Percentiles rank a stretch among this genome's conserved stretches.
Conservation (phyloP, 2,113 vertebrate genomes). For the Plecotus auritus region DNA sequence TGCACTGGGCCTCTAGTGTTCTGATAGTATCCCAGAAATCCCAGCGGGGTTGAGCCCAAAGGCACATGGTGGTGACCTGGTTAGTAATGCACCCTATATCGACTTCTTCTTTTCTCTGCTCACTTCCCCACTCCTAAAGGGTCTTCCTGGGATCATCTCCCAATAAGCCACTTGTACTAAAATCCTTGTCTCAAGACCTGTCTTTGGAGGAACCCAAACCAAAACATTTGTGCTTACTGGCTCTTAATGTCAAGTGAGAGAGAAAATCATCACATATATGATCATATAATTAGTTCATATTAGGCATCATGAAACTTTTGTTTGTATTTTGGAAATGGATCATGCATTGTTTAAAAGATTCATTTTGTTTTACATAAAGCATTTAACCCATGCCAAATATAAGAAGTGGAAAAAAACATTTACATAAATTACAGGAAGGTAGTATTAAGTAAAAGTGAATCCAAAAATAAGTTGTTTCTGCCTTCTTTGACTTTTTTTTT, state of each 20-base stretch:
- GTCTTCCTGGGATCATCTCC: background rate
- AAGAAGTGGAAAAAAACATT: constrained; percentile 20
- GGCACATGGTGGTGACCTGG: background rate
- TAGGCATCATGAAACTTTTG: background rate
- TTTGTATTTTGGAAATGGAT: constrained; percentile 34
- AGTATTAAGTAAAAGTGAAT: constrained; percentile 19
- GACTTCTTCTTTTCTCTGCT: background rate
- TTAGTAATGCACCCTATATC: background rate
- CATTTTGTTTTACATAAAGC: background rate
- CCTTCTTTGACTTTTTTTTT: constrained; percentile 47
- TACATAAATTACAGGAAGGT: background rate
- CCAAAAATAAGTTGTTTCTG: background rate
- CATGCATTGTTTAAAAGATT: constrained; percentile 16
- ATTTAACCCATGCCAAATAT: background rate
- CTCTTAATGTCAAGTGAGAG: background rate
- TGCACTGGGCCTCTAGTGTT: too few species aligned
- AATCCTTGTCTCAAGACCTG: background rate
- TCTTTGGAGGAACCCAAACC: background rate
- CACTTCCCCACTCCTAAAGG: background rate
- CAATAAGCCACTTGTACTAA: background rate
- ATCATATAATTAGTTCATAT: background rate
- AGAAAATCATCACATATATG: background rate
- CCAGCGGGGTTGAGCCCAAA: background rate
- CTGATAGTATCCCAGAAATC: too few species aligned
- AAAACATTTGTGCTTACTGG: background rate